A percentile compares a stretch with the other conserved stretches of the same genome.
Conservation (phyloP, 2,113 vertebrate genomes). For the Trogon melanurus region DNA sequence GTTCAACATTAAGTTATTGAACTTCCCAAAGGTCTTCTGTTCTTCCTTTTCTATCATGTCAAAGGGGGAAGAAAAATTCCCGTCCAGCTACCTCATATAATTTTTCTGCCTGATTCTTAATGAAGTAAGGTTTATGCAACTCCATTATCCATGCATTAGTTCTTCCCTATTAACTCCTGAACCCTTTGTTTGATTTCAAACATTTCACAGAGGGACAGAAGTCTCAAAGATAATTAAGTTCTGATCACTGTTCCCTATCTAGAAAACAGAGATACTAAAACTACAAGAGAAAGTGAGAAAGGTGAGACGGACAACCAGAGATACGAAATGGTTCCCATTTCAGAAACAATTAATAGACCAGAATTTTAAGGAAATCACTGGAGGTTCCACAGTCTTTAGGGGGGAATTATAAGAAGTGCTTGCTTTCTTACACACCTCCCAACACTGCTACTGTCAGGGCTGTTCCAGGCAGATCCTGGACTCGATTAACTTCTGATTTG, state of each 20-base stretch:
- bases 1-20: neutral
- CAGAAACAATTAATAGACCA: neutral
- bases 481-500: neutral
- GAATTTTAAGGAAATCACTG: neutral
- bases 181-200: neutral
- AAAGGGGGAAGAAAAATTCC: neutral
- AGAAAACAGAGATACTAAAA: neutral
- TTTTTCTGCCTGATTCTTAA: neutral
- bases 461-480: neutral
- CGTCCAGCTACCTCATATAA: neutral
- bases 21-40: neutral
- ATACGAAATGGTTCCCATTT: neutral
- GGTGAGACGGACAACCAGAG: neutral
- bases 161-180: constrained; percentile 39
- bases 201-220: constrained; percentile 35
- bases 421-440: neutral
- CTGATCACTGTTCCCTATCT: neutral
- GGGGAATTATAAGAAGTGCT: neutral
- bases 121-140: constrained; percentile 14
- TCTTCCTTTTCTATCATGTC: neutral
- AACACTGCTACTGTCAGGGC: neutral
- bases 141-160: constrained; percentile 8
- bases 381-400: neutral
- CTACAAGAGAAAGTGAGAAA: neutral
- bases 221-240: constrained; percentile 56